These are phyloP conservation scores for Mus spretus DNA, from an alignment of 2,797 vertebrate genomes.

Conservation along the genomic window DNA sequence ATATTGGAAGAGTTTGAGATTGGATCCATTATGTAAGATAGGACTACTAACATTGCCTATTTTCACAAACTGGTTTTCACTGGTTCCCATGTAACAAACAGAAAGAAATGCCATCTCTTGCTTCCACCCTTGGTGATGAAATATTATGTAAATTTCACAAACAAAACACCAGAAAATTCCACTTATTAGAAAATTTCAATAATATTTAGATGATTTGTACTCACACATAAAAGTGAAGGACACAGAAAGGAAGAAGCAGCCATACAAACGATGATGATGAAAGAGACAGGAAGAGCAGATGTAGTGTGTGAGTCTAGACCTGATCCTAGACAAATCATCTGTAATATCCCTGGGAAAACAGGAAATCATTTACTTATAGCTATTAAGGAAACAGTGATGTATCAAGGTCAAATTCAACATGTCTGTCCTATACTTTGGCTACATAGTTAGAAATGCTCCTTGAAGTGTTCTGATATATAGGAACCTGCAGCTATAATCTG, in stretches of 20 bases:
- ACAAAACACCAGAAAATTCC: background rate
- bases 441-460: background rate
- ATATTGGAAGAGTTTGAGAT: background rate
- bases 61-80: background rate
- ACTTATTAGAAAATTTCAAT: background rate
- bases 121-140: background rate
- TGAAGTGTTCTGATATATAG: background rate
- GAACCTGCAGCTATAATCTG: background rate
- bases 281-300: background rate
- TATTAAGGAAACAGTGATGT: background rate
- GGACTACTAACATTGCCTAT: background rate
- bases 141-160: background rate
- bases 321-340: background rate
- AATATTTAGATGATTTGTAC: background rate
- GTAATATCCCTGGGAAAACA: background rate
- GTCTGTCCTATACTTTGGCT: background rate
- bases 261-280: background rate
- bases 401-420: background rate
- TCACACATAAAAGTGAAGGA: background rate
- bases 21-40: background rate
- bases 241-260: background rate
- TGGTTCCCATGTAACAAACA: background rate
- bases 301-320: background rate
- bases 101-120: background rate
- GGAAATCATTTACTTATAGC: background rate